These are phyloP conservation scores for Calcarius lapponicus DNA, from an alignment of 2,797 vertebrate genomes.

Conservation along the genomic window DNA sequence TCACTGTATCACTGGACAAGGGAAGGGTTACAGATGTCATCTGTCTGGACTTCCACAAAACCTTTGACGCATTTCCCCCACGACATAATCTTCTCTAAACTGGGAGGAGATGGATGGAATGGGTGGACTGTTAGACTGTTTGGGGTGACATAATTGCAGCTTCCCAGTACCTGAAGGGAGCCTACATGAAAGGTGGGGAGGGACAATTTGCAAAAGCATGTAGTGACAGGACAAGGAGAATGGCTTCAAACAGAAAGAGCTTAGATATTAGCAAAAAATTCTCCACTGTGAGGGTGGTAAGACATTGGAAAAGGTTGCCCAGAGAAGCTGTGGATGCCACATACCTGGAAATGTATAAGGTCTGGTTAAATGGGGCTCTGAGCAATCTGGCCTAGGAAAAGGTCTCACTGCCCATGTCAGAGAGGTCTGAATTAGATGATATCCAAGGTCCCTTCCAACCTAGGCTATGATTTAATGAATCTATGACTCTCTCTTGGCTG, in stretches of 20 bases:
- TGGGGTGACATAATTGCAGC: not conserved
- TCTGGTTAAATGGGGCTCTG: not conserved
- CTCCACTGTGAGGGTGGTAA: not conserved
- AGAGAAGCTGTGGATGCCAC: not conserved
- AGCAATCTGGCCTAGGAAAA: not conserved
- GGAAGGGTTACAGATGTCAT: not conserved
- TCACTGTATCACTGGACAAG: not conserved
- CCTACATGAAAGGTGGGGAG: not conserved
- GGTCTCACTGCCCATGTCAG: not conserved
- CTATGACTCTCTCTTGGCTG: not conserved
- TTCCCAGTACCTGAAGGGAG: not conserved
- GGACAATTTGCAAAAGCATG: not conserved
- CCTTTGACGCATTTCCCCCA: not conserved
- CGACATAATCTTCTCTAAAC: not conserved
- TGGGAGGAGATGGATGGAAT: not conserved
- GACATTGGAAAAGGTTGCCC: not conserved
- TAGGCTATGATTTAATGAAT: not conserved
- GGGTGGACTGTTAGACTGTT: not conserved
- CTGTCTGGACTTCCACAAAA: not conserved
- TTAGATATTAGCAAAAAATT: not conserved
- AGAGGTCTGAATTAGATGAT: not conserved
- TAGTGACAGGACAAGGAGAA: not conserved
- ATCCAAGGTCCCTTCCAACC: not conserved
- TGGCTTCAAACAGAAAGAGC: not conserved
- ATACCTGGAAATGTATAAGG: not conserved